Percentiles rank a stretch among this genome's conserved stretches.
These are phyloP conservation scores for Tragelaphus strepsiceros DNA, from an alignment of 2,113 vertebrate genomes.

Conservation along the genomic window DNA sequence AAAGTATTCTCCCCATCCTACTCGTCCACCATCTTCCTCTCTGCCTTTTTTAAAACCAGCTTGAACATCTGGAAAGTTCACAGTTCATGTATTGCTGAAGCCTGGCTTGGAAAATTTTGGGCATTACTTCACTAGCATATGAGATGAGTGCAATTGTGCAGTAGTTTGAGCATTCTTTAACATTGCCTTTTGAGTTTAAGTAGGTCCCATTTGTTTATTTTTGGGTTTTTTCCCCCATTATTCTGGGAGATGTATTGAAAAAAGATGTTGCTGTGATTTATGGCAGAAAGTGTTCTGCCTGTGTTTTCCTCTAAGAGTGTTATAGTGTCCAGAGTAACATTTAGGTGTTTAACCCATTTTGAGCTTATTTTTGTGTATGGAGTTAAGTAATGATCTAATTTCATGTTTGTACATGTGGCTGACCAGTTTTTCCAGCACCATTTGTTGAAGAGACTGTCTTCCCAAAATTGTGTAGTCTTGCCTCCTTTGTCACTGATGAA, in stretches of 20 bases:
- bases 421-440: background rate
- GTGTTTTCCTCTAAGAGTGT: background rate
- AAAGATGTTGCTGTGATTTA: background rate
- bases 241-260: background rate
- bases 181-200: background rate
- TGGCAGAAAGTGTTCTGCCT: background rate
- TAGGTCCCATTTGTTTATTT: background rate
- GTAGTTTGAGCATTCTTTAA: too few species aligned
- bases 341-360: background rate
- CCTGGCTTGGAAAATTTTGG: too few species aligned
- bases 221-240: background rate
- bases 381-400: background rate
- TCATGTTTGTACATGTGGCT: background rate
- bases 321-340: background rate
- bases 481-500: too few species aligned
- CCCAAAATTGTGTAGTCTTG: too few species aligned
- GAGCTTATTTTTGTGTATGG: background rate
- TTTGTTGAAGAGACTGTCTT: too few species aligned
- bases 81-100: too few species aligned
- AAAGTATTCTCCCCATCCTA: too few species aligned
- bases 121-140: too few species aligned
- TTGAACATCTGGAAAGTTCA: too few species aligned
- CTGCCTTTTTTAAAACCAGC: too few species aligned
- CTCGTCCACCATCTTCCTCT: too few species aligned
- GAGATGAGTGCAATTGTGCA: too few species aligned